Percentiles rank a stretch among this genome's conserved stretches.
Evolutionary conservation across 2,797 vertebrate genomes (phyloP).

Genomic region (Pipistrellus nathusii): DNA sequence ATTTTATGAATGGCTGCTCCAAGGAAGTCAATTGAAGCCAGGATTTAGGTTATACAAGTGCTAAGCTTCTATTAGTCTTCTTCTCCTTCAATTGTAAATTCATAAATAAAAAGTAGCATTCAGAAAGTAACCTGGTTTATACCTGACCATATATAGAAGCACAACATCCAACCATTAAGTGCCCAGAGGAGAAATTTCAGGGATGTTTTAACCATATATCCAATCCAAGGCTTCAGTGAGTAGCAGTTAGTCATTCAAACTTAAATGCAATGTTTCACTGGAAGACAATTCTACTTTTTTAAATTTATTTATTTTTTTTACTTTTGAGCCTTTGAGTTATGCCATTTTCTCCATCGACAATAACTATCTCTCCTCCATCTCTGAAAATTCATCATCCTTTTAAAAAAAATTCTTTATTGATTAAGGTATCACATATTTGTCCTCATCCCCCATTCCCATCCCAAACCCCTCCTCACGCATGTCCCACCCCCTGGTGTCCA

Average conservation of each 20-base stretch:
- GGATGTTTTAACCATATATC: neutral
- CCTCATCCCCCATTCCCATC: no score
- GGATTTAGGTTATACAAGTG: neutral
- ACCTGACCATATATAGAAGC: conserved; percentile 33
- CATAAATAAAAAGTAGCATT: conserved; percentile 48
- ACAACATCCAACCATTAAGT: conserved; percentile 41
- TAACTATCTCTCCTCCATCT: conserved; percentile 14
- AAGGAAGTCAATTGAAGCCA: conserved; percentile 14
- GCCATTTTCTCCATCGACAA: conserved; percentile 49
- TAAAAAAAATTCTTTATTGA: no score
- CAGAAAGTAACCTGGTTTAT: neutral
- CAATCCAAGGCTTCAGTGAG: conserved; percentile 20
- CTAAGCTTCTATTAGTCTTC: neutral
- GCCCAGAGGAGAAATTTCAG: conserved; percentile 44
- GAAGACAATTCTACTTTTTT: neutral
- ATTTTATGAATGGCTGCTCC: neutral
- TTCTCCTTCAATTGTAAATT: conserved; percentile 37
- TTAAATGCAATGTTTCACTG: neutral
- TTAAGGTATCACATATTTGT: no score
- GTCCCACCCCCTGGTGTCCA: no score
- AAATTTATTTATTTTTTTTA: neutral
- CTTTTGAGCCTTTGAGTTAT: conserved; percentile 24
- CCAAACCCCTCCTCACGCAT: no score
- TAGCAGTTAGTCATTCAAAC: neutral
- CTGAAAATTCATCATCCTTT: neutral